Percentiles rank a stretch among this genome's conserved stretches.
phyloP scores from a whole-genome alignment of 2,113 vertebrate genomes.

The Ahaetulla prasina region DNA sequence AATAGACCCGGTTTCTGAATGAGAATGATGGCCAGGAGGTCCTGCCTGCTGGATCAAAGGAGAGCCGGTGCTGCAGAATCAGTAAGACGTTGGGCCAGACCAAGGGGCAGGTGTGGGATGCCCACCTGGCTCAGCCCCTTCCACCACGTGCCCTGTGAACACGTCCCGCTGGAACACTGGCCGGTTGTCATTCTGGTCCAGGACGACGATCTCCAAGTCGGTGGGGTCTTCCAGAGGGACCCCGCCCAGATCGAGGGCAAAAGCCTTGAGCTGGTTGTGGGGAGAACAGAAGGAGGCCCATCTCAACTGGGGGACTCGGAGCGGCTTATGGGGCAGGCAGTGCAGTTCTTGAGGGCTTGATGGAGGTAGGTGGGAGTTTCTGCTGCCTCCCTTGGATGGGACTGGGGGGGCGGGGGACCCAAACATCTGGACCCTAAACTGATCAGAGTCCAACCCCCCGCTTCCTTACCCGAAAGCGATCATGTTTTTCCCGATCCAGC shows the following conservation, averaged over 20 bases:
- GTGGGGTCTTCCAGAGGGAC: slow-evolving; percentile 87
- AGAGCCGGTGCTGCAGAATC: neutral
- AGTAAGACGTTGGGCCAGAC: neutral
- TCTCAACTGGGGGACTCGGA: neutral
- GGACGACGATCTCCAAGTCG: slow-evolving; percentile 90
- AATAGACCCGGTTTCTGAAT: neutral
- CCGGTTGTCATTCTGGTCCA: slow-evolving; percentile 97
- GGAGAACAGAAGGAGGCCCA: neutral
- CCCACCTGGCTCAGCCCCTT: slow-evolving; percentile 87
- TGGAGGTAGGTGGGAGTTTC: neutral
- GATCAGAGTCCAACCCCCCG: neutral
- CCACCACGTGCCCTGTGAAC: slow-evolving; percentile 76
- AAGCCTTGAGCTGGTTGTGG: slow-evolving; percentile 81
- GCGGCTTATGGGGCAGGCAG: neutral
- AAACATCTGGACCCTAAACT: neutral
- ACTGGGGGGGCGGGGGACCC: neutral
- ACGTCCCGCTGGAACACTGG: slow-evolving; percentile 76
- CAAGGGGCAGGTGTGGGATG: rapidly evolving
- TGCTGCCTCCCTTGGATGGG: neutral
- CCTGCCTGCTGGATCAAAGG: neutral
- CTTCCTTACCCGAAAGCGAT: slow-evolving; percentile 79
- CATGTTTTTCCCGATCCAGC: slow-evolving; percentile 87
- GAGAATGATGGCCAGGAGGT: neutral
- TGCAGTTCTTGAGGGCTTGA: neutral
- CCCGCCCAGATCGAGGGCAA: slow-evolving; percentile 87